phyloP scores from a whole-genome alignment of 1,140 invertebrate species.

The Lasioglossum baleicum region DNA sequence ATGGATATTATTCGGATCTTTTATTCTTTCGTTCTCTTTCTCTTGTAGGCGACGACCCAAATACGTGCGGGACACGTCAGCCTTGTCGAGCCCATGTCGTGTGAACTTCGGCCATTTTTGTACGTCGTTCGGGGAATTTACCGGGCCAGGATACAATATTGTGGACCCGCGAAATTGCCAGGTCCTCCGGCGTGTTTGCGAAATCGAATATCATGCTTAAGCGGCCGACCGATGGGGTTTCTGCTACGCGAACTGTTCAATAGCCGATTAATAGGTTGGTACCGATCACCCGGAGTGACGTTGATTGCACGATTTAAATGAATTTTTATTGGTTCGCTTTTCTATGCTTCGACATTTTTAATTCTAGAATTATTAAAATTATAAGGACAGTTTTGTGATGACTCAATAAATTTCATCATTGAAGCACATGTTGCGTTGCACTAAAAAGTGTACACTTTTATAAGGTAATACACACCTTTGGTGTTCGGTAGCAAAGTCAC shows the following conservation, averaged over 20 bases:
- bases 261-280: neutral
- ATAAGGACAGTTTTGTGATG: too few species aligned
- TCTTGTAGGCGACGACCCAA: neutral
- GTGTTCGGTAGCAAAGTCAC: too few species aligned
- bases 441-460: too few species aligned
- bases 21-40: neutral
- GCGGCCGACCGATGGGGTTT: neutral
- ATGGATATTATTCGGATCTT: neutral
- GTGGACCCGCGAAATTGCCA: constrained; percentile 32
- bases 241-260: constrained; percentile 15
- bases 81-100: constrained; percentile 29
- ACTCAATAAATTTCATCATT: too few species aligned
- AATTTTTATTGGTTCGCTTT: too few species aligned
- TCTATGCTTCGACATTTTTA: too few species aligned
- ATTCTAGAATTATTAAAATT: too few species aligned
- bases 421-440: too few species aligned
- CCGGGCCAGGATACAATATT: constrained; percentile 16
- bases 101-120: constrained; percentile 49
- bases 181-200: constrained; percentile 39
- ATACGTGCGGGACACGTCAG: constrained; percentile 1
- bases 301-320: neutral
- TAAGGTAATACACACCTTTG: too few species aligned
- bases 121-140: constrained; percentile 50
- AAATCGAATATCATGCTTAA: constrained; percentile 42
- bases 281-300: neutral